phyloP scores from a whole-genome alignment of 2,113 vertebrate genomes.

The Megaleporinus macrocephalus region DNA sequence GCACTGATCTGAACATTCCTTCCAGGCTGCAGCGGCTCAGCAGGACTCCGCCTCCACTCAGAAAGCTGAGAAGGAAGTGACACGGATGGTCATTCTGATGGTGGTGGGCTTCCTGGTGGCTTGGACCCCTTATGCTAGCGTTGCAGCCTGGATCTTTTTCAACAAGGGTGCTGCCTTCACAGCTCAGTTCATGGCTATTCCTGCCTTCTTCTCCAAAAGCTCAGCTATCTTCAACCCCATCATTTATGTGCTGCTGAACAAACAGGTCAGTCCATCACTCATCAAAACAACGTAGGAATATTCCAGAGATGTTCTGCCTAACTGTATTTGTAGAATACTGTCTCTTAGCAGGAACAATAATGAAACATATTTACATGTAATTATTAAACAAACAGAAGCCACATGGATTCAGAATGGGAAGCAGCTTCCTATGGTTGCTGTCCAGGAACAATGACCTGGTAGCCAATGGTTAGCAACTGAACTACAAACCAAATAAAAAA shows the following conservation, averaged over 20 bases:
- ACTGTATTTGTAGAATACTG: no score
- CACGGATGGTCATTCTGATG: constrained; percentile 78
- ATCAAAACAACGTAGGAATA: no score
- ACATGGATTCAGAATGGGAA: no score
- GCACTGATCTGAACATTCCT: not conserved
- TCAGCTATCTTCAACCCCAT: constrained; percentile 71
- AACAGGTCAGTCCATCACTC: constrained; percentile 66
- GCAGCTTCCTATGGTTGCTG: no score
- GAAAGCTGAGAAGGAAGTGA: constrained; percentile 79
- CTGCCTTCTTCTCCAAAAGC: constrained; percentile 79
- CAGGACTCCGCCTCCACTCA: constrained; percentile 74
- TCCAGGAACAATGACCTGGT: no score
- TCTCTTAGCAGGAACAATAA: no score
- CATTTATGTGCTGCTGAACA: constrained; percentile 70
- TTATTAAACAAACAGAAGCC: no score
- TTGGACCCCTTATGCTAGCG: constrained; percentile 75
- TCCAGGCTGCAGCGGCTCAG: constrained; percentile 74
- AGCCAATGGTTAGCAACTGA: no score
- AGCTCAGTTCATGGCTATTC: constrained; percentile 73
- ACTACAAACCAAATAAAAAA: no score
- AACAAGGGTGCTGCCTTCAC: constrained; percentile 74
- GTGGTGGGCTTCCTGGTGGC: constrained; percentile 76
- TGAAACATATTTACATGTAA: no score
- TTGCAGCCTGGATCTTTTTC: constrained; percentile 78
- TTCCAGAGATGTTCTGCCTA: no score